Percentiles rank a stretch among this genome's conserved stretches.
These are phyloP conservation scores for Etheostoma cragini DNA, from an alignment of 2,113 vertebrate genomes.

Conservation along the genomic window DNA sequence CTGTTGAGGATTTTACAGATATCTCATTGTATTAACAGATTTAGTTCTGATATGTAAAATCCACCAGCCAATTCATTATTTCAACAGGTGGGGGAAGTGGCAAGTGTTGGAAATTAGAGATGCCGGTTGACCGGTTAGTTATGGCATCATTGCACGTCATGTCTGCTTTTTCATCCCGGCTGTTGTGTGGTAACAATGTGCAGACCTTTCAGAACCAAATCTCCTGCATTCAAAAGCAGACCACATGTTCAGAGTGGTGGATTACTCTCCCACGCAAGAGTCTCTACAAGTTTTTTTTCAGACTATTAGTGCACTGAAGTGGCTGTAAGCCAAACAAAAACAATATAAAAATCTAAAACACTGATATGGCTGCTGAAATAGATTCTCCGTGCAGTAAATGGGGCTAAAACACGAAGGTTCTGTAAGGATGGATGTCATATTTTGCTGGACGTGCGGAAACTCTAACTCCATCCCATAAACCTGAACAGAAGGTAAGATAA, in stretches of 20 bases:
- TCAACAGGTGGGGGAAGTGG: neutral
- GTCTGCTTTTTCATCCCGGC: neutral
- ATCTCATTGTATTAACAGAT: neutral
- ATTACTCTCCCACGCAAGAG: neutral
- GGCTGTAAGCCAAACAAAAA: no score
- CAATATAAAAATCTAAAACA: neutral
- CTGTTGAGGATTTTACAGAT: neutral
- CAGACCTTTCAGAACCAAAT: neutral
- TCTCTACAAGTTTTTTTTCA: neutral
- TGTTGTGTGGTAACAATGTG: neutral
- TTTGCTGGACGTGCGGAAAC: constrained; percentile 51
- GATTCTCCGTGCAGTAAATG: neutral
- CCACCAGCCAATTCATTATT: neutral
- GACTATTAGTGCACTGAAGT: neutral
- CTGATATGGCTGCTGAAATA: neutral
- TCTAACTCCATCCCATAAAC: constrained; percentile 54
- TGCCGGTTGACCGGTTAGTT: neutral
- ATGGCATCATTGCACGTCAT: neutral
- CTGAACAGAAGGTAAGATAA: constrained; percentile 50
- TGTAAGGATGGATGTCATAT: constrained; percentile 25
- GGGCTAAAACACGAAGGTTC: neutral
- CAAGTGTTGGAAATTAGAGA: neutral
- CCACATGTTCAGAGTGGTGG: neutral
- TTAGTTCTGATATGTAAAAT: neutral
- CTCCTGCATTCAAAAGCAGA: neutral